Percentiles rank a stretch among this genome's conserved stretches.
Evolutionary conservation across 1,140 invertebrate genomes (phyloP).

Genomic region (Heliconius congener): DNA sequence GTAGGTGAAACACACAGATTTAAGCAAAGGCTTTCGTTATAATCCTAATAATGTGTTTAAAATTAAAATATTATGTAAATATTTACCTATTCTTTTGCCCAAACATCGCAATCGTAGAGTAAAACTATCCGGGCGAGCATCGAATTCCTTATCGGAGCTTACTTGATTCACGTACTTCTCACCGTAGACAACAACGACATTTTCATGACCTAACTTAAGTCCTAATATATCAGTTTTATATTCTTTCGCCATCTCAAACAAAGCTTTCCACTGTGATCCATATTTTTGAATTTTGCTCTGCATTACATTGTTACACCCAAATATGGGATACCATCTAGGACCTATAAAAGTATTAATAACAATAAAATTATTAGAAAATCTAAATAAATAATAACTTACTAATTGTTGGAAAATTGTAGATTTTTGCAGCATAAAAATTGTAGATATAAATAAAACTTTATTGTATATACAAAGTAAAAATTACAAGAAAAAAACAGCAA

Average conservation of each 20-base stretch:
- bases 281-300: constrained; percentile 19
- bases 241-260: constrained; percentile 33
- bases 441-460: not conserved
- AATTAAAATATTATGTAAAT: not conserved
- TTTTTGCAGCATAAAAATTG: not conserved
- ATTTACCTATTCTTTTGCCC: constrained; percentile 29
- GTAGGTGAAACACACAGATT: too few species aligned
- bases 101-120: constrained; percentile 25
- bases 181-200: constrained; percentile 27
- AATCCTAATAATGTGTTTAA: too few species aligned
- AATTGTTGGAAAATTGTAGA: not conserved
- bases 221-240: constrained; percentile 28
- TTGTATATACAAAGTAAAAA: too few species aligned
- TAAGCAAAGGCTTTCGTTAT: too few species aligned
- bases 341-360: constrained; percentile 7
- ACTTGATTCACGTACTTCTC: constrained; percentile 30
- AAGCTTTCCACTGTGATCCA: constrained; percentile 30
- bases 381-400: not conserved
- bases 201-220: constrained; percentile 28
- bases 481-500: too few species aligned
- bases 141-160: constrained; percentile 23
- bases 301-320: constrained; percentile 26
- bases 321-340: constrained; percentile 35
- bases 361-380: not conserved
- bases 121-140: constrained; percentile 32